phyloP scores from a whole-genome alignment of 2,797 vertebrate genomes.

The Catharus ustulatus region DNA sequence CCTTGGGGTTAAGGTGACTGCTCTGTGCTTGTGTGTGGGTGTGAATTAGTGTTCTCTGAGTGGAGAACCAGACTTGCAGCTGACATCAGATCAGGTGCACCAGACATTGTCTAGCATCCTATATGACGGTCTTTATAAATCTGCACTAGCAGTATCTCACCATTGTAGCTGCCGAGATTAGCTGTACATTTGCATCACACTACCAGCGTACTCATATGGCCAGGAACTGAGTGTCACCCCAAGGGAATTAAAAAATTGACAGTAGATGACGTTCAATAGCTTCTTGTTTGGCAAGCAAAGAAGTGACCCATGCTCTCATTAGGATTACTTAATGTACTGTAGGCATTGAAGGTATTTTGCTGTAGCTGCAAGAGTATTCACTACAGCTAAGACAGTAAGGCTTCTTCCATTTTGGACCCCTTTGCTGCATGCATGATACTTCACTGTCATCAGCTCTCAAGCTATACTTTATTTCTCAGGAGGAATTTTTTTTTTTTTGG shows the following conservation, averaged over 20 bases:
- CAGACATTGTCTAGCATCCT: background rate
- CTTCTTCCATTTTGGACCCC: background rate
- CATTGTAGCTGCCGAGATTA: background rate
- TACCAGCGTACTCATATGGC: background rate
- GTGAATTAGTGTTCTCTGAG: background rate
- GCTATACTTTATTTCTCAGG: background rate
- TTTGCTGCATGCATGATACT: background rate
- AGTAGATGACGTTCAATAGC: background rate
- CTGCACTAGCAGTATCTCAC: background rate
- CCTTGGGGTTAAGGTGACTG: background rate
- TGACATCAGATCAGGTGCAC: background rate
- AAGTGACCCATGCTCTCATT: background rate
- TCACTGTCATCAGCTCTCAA: background rate
- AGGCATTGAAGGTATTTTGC: background rate
- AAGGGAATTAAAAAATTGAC: background rate
- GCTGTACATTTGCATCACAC: background rate
- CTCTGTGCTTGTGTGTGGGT: fast-evolving
- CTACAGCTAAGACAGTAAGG: background rate
- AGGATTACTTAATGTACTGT: background rate
- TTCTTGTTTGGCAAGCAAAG: background rate
- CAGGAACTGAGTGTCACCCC: background rate
- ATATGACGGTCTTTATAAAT: background rate
- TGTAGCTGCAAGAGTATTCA: background rate
- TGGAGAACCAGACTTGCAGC: background rate
- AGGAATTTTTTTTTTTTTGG: background rate